A percentile compares a stretch with the other conserved stretches of the same genome.
Evolutionary conservation across 2,888 invertebrate genomes (phyloP).

Genomic region (Parnassius apollo): DNA sequence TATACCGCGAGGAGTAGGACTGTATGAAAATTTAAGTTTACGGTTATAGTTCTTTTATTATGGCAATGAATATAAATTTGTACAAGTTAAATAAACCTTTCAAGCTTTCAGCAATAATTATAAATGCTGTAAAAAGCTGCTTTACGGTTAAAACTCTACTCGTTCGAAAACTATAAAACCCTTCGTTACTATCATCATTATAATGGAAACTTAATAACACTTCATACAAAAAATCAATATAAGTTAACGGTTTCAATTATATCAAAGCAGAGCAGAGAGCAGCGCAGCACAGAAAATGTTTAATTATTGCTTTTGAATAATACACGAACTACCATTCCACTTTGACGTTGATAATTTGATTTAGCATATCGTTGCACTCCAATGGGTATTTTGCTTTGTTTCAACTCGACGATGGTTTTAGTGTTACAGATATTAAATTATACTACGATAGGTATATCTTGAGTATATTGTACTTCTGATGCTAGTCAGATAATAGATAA

Average conservation of each 20-base stretch:
- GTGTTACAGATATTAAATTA: too few relatives aligned
- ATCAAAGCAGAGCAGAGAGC: constrained; percentile 1
- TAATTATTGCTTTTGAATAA: constrained; percentile 5
- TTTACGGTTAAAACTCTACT: constrained; percentile 6
- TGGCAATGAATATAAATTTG: background rate
- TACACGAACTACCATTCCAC: constrained; percentile 7
- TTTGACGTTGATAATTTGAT: constrained; percentile 12
- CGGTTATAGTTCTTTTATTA: too few relatives aligned
- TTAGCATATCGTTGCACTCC: background rate
- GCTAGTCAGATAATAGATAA: too few relatives aligned
- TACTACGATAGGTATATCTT: too few relatives aligned
- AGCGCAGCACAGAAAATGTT: constrained; percentile 3
- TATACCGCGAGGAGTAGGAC: too few relatives aligned
- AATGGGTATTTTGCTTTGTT: background rate
- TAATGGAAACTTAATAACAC: background rate
- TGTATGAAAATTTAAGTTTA: too few relatives aligned
- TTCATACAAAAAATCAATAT: constrained; percentile 9
- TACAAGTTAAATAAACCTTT: background rate
- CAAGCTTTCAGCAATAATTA: background rate
- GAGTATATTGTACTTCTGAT: too few relatives aligned
- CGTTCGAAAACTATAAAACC: constrained; percentile 21
- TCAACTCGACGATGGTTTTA: background rate
- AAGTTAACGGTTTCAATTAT: constrained; percentile 5
- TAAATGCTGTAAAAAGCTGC: background rate
- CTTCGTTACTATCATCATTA: too few relatives aligned